Evolutionary conservation across 2,797 vertebrate species (phyloP).

Genomic region (Smutsia temminckii): DNA sequence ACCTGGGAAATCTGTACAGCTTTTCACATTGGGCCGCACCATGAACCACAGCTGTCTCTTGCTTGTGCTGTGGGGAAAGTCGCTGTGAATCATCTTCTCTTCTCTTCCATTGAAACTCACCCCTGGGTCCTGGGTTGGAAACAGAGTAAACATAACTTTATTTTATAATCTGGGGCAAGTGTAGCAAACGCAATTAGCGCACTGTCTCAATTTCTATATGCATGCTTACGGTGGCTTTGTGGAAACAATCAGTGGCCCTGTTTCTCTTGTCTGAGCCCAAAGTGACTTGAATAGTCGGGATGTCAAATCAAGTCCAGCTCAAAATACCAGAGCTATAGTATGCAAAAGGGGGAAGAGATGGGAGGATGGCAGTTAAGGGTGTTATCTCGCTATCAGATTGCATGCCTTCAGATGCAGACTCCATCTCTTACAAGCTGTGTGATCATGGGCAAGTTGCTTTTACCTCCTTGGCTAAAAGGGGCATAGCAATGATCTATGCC

Average conservation of each 20-base stretch:
- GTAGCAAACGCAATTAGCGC: background rate
- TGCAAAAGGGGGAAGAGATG: background rate
- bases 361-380: background rate
- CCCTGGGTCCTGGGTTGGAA: background rate
- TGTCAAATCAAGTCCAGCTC: background rate
- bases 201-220: background rate
- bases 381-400: background rate
- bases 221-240: background rate
- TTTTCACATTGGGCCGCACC: background rate
- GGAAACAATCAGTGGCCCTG: background rate
- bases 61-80: background rate
- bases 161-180: background rate
- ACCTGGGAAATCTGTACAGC: background rate
- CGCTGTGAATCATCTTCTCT: background rate
- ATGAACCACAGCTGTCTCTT: background rate
- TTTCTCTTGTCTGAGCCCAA: background rate
- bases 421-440: background rate
- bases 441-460: background rate
- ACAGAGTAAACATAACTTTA: background rate
- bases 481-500: background rate
- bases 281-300: background rate
- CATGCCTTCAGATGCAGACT: background rate
- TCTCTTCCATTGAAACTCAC: background rate
- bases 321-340: background rate
- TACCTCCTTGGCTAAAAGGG: background rate